Conservation (phyloP, 1,140 invertebrate species). For the Nasonia vitripennis region DNA sequence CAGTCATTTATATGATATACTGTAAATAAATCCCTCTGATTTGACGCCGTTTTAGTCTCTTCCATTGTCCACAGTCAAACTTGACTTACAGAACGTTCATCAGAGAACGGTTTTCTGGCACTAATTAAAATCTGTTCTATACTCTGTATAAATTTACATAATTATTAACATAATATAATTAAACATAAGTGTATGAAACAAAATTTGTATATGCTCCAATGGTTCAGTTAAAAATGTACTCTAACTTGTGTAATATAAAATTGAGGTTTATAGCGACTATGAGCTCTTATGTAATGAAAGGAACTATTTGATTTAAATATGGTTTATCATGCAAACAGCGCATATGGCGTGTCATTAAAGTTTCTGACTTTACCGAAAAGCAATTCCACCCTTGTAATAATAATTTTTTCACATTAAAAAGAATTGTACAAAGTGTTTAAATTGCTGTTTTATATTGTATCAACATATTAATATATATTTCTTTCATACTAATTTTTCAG, state of each 20-base stretch:
- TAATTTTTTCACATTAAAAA: conserved; percentile 55
- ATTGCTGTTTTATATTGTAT: conserved; percentile 57
- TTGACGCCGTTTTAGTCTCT: conserved; percentile 30
- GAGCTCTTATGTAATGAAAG: conserved; percentile 53
- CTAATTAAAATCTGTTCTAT: conserved; percentile 57
- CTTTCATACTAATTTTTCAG: conserved; percentile 21
- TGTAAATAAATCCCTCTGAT: conserved; percentile 28
- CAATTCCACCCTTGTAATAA: conserved; percentile 52
- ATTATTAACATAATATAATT: conserved; percentile 55
- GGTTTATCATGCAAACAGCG: conserved; percentile 11
- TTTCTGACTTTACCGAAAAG: conserved; percentile 40
- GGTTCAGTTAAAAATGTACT: conserved; percentile 55
- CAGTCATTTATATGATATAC: conserved; percentile 21
- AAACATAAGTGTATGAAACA: conserved; percentile 55
- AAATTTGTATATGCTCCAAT: conserved; percentile 56
- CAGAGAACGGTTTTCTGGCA: conserved; percentile 45
- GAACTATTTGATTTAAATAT: conserved; percentile 53
- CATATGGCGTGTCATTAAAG: conserved; percentile 36
- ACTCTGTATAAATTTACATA: conserved; percentile 63
- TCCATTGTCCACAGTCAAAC: conserved; percentile 42
- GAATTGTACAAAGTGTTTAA: conserved; percentile 59
- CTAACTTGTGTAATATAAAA: conserved; percentile 59
- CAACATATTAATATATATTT: conserved; percentile 29
- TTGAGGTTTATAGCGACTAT: conserved; percentile 56
- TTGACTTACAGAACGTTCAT: conserved; percentile 35